Evolutionary conservation across 2,113 vertebrate genomes (phyloP), one percentile per base, ranked within the genome.

Genomic region (Dolichallabes microphthalmus): DNA sequence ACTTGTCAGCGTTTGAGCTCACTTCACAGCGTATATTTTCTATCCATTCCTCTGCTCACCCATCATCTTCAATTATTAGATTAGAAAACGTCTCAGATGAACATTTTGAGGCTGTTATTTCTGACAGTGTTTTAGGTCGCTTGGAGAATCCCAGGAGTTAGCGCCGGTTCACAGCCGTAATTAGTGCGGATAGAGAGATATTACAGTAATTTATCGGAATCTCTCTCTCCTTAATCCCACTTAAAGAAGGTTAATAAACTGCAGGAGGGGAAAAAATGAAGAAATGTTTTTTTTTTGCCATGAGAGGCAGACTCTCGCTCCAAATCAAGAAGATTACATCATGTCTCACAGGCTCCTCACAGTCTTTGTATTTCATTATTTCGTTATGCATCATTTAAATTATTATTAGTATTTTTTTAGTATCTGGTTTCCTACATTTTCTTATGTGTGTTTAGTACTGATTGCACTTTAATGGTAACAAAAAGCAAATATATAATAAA

Each of bases 181-280:
- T 85, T 85, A 85, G 84, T 12, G 27, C 53, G 7, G 50, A 80
- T 60, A 25, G 66, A 80, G 66, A 73, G 55, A 80, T 61, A 80
- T 73, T 61, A 52, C 32, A 74, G 77, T 80, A 71, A 80, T 32
- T 68, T 25, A 39, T 45, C 6, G 60, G 66, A 32, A 57, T 69
- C 77, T 61, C 63, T 85, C 84, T 52, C 25, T 61, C 14, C 9
- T 82, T 82, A 73, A 50, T 61, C 77, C 64, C 66, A 73, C 53
- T 52, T 57, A n/a, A 61, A 69, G 50, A 61, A 73, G 77, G 84
- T 85, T 80, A 85, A 85, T 85, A 66, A 80, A 73, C 77, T 80
- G 66, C 77, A 80, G 27, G 14, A 32, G 30, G 39, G 3, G 73
- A 50, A 69, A 57, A 69, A 80, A 30, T 15, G 30, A 63, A 52